Evolutionary conservation across 2,888 invertebrate genomes (phyloP).

Genomic region (Trichopria drosophilae): DNA sequence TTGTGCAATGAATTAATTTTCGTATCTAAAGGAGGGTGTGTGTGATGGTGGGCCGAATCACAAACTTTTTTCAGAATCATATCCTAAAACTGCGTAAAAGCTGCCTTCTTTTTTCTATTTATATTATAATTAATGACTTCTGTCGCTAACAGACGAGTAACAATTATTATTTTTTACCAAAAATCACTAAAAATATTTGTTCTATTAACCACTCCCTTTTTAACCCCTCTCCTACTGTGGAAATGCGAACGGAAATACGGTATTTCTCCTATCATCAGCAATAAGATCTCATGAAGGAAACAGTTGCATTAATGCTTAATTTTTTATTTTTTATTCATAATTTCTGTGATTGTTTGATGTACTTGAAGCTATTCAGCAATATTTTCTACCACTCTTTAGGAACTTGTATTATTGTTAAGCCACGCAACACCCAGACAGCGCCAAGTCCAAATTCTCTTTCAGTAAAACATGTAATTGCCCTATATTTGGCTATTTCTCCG

Average conservation of each 20-base stretch:
- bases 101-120: not conserved
- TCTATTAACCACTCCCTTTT: not conserved
- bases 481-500: not conserved
- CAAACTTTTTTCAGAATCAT: not conserved
- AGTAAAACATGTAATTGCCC: conserved; percentile 5
- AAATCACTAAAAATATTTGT: not conserved
- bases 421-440: not conserved
- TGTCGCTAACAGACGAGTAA: not conserved
- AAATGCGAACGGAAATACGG: not conserved
- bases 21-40: too few relatives aligned
- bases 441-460: not conserved
- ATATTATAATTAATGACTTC: not conserved
- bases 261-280: not conserved
- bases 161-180: not conserved
- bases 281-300: not conserved
- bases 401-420: not conserved
- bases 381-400: too few relatives aligned
- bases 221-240: not conserved
- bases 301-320: not conserved
- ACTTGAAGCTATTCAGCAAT: too few relatives aligned
- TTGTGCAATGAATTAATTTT: too few relatives aligned
- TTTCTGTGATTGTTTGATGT: too few relatives aligned
- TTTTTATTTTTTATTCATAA: too few relatives aligned
- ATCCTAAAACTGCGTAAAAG: not conserved
- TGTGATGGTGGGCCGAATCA: not conserved